Conservation (phyloP, 2,797 vertebrate species). For the Sebastes minor region DNA sequence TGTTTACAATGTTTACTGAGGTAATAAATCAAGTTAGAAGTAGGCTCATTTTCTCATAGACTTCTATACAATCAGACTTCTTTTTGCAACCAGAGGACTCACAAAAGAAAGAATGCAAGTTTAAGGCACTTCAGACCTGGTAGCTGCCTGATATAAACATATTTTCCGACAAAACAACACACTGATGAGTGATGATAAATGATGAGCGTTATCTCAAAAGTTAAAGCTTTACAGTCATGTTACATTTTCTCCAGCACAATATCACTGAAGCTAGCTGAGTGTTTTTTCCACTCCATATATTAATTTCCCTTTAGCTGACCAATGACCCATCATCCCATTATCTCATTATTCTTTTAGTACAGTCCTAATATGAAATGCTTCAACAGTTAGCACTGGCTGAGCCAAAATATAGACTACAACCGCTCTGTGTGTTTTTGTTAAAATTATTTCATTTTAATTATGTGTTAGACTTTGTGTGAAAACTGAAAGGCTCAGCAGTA, state of each 20-base stretch:
- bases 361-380: neutral
- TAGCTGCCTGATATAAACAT: no score
- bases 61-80: no score
- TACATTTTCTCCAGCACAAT: neutral
- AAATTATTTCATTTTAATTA: conserved; percentile 24
- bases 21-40: no score
- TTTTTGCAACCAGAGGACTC: no score
- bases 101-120: no score
- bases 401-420: neutral
- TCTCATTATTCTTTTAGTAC: neutral
- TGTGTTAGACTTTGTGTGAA: conserved; percentile 18
- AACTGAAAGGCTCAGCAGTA: neutral
- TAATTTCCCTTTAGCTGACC: neutral
- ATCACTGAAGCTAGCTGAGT: neutral
- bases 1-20: no score
- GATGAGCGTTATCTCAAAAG: neutral
- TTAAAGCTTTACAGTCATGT: neutral
- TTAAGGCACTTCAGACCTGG: no score
- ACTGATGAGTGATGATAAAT: neutral
- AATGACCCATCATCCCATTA: neutral
- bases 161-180: neutral
- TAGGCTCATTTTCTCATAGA: no score
- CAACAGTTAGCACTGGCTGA: neutral
- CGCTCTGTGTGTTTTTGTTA: neutral
- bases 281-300: neutral